Percentiles rank a stretch among this genome's conserved stretches.
phyloP scores from a whole-genome alignment of 2,888 invertebrate genomes.

The Drosophila villosipedis region DNA sequence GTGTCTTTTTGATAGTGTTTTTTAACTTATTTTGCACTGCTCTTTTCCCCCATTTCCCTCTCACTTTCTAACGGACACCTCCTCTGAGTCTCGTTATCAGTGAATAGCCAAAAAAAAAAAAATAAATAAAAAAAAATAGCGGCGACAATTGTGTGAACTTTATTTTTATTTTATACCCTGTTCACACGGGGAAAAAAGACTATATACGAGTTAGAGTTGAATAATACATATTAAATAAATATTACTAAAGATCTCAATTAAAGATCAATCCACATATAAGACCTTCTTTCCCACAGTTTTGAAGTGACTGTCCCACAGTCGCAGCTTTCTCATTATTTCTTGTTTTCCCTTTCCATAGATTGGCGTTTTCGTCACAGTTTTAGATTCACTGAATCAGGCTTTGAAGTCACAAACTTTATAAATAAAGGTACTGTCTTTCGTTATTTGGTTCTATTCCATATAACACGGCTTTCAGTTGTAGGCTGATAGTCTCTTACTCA shows the following conservation, averaged over 20 bases:
- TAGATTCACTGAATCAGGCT: neutral
- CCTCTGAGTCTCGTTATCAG: conserved; percentile 36
- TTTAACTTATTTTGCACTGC: conserved; percentile 1
- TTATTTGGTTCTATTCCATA: neutral
- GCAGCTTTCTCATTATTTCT: neutral
- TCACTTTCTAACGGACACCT: conserved; percentile 5
- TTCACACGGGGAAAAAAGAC: neutral
- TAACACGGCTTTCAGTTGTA: neutral
- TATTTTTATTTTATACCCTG: neutral
- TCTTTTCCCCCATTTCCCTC: neutral
- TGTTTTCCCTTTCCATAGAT: neutral
- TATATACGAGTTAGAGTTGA: neutral
- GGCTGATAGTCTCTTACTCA: neutral
- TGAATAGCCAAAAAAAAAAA: neutral
- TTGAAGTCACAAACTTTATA: neutral
- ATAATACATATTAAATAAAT: neutral
- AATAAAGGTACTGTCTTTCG: neutral
- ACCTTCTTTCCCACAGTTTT: neutral
- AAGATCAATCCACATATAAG: neutral
- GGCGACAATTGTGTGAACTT: conserved; percentile 1
- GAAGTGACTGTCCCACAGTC: no score
- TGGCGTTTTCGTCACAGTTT: neutral
- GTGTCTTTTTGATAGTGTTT: conserved; percentile 18
- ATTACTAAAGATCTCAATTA: neutral
- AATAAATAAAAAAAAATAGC: neutral